A percentile compares a stretch with the other conserved stretches of the same genome.
phyloP scores from a whole-genome alignment of 2,888 invertebrate species.

The Ctenicera cuprea region DNA sequence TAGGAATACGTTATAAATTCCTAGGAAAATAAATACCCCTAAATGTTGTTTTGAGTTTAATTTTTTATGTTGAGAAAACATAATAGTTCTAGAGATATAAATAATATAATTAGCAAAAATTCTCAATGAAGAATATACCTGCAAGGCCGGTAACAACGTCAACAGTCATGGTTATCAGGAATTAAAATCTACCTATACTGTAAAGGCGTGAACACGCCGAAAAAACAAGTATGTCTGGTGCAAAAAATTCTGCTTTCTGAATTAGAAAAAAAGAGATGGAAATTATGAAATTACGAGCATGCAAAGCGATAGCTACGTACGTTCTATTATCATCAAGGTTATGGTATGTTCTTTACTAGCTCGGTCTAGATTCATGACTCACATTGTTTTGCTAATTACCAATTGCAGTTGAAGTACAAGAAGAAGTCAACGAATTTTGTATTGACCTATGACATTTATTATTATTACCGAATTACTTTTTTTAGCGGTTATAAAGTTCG shows the following conservation, averaged over 20 bases:
- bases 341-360: neutral
- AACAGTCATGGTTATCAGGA: slow-evolving; percentile 12
- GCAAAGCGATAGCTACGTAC: neutral
- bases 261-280: neutral
- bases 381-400: neutral
- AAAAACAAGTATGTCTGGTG: no score
- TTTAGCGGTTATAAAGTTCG: no score
- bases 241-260: neutral
- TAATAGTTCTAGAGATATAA: no score
- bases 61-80: no score
- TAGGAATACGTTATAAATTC: no score
- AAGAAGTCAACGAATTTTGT: no score
- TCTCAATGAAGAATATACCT: neutral
- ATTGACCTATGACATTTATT: no score
- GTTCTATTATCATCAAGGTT: neutral
- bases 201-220: slow-evolving; percentile 1
- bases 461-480: no score
- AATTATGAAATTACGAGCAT: neutral
- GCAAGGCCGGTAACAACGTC: neutral
- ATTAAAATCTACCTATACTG: neutral
- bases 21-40: no score
- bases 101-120: no score
- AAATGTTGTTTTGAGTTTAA: no score
- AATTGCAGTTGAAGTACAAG: no score
- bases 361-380: neutral